Percentiles rank a stretch among this genome's conserved stretches.
Evolutionary conservation across 2,797 vertebrate genomes (phyloP).

Genomic region (Acestrorhynchus altus): DNA sequence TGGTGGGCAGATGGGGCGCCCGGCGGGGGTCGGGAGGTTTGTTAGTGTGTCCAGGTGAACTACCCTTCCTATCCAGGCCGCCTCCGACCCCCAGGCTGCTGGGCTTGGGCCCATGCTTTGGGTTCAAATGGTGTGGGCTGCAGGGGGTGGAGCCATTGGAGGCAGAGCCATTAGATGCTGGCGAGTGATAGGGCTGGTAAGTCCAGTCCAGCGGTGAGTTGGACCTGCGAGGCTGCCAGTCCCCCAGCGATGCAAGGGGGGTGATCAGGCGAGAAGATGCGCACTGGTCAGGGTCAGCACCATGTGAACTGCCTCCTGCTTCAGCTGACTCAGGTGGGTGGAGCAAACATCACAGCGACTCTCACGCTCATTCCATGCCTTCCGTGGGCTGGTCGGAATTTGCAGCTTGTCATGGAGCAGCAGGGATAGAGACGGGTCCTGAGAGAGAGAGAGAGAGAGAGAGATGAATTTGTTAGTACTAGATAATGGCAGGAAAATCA

Average conservation of each 20-base stretch:
- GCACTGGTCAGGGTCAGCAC: constrained; percentile 88
- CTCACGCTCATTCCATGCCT: constrained; percentile 94
- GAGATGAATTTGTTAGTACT: neutral
- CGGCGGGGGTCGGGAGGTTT: constrained; percentile 77
- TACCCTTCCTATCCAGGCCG: constrained; percentile 86
- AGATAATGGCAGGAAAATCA: too few species aligned
- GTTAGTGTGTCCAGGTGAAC: constrained; percentile 83
- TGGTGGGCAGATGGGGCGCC: constrained; percentile 78
- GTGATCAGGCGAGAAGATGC: constrained; percentile 89
- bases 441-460: neutral
- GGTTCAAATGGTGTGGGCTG: constrained; percentile 64
- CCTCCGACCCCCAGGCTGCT: constrained; percentile 88
- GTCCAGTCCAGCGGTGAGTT: constrained; percentile 76
- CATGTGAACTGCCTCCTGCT: constrained; percentile 96
- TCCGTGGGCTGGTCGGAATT: constrained; percentile 90
- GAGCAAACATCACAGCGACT: constrained; percentile 93
- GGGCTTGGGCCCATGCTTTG: constrained; percentile 84
- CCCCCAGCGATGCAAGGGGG: constrained; percentile 75
- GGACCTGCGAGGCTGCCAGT: constrained; percentile 73
- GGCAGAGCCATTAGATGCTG: constrained; percentile 48
- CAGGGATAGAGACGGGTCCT: constrained; percentile 92
- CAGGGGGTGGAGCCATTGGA: constrained; percentile 33
- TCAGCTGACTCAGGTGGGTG: constrained; percentile 93
- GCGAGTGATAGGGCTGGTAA: neutral
- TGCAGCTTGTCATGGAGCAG: constrained; percentile 95